Evolutionary conservation across 2,113 vertebrate species (phyloP).

Genomic region (Euleptes europaea): DNA sequence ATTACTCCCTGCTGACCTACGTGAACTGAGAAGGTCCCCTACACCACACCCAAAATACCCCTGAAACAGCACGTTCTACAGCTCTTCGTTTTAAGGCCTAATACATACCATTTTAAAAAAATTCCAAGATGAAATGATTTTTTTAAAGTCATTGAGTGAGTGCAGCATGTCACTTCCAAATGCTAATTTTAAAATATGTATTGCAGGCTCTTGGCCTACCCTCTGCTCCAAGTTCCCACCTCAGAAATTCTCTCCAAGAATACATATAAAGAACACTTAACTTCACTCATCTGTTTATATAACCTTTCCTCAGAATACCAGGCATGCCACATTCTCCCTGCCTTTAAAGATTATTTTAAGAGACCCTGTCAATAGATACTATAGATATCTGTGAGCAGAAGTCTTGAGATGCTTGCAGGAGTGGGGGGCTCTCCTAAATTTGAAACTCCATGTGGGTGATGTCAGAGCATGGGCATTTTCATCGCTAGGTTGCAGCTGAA

Average conservation of each 20-base stretch:
- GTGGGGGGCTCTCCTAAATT: constrained; percentile 80
- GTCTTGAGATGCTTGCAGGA: constrained; percentile 83
- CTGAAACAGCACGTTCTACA: background rate
- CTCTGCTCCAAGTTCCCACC: background rate
- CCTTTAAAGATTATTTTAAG: constrained; percentile 74
- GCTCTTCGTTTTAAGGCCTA: too few species aligned
- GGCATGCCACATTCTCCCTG: constrained; percentile 65
- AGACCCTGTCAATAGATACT: constrained; percentile 65
- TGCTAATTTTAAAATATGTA: background rate
- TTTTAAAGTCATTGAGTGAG: background rate
- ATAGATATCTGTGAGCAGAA: constrained; percentile 72
- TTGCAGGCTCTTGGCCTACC: background rate
- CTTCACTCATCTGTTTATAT: constrained; percentile 71
- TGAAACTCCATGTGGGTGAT: constrained; percentile 83
- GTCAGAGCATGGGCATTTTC: constrained; percentile 70
- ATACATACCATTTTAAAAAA: background rate
- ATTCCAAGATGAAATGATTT: background rate
- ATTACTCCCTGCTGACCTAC: background rate
- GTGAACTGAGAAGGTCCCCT: background rate
- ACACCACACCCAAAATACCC: background rate
- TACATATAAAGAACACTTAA: constrained; percentile 20
- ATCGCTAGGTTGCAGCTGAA: constrained; percentile 53
- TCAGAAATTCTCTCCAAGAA: constrained; percentile 35
- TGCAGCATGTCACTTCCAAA: background rate
- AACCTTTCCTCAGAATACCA: constrained; percentile 65